Evolutionary conservation across 1,140 invertebrate species (phyloP).

Genomic region (Leptonema lineaticorne): DNA sequence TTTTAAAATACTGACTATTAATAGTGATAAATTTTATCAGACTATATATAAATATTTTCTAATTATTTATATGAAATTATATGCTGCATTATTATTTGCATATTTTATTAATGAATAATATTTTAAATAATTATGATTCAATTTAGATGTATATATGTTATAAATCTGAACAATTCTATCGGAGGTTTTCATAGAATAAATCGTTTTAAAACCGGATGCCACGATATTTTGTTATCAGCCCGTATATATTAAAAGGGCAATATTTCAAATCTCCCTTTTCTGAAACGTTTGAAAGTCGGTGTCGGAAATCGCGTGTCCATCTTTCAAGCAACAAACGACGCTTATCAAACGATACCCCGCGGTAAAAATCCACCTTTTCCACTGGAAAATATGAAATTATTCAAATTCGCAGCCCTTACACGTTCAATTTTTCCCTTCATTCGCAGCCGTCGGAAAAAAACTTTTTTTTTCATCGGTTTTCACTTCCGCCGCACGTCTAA

Average conservation of each 20-base stretch:
- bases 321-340: neutral
- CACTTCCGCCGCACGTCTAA: neutral
- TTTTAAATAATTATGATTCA: no score
- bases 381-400: constrained; percentile 17
- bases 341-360: neutral
- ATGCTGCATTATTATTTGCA: neutral
- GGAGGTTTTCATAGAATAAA: neutral
- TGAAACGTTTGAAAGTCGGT: neutral
- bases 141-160: neutral
- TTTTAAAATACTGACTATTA: no score
- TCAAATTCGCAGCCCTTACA: constrained; percentile 1
- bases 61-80: no score
- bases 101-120: no score
- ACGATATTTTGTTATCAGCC: neutral
- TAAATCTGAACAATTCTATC: neutral
- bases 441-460: no score
- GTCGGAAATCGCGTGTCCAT: neutral
- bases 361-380: constrained; percentile 2
- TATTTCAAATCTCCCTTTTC: neutral
- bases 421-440: neutral
- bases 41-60: no score
- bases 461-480: no score
- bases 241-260: neutral
- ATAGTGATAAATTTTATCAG: no score
- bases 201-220: neutral